Conservation (phyloP, 1,140 invertebrate species). For the Meloidogyne hapla region DNA sequence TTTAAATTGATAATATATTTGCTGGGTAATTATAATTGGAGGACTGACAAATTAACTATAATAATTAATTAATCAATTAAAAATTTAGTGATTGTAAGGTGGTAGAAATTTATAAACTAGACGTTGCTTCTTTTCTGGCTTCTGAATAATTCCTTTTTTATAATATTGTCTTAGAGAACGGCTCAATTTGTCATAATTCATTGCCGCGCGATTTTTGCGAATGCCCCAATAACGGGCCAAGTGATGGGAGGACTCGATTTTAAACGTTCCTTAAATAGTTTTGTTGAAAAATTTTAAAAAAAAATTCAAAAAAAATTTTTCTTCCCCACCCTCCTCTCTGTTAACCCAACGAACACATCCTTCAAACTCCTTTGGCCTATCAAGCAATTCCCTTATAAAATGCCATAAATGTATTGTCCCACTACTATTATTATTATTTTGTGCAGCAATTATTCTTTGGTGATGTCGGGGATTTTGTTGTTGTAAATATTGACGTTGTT, state of each 20-base stretch:
- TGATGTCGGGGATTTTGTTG: constrained; percentile 1
- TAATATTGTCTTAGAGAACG: constrained; percentile 97
- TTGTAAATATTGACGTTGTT: not conserved
- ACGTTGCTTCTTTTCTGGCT: constrained; percentile 92
- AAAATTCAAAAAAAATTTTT: no score
- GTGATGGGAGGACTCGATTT: constrained; percentile 94
- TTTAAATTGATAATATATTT: no score
- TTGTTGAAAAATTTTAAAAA: constrained; percentile 16
- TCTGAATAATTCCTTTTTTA: constrained; percentile 99
- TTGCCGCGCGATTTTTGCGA: constrained; percentile 92
- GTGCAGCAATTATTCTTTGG: not conserved
- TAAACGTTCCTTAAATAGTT: constrained; percentile 82
- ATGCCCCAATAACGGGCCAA: constrained; percentile 93
- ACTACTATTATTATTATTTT: constrained; percentile 31
- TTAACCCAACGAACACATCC: constrained; percentile 95
- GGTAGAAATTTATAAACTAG: constrained; percentile 83
- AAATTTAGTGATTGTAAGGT: constrained; percentile 54
- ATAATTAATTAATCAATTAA: not conserved
- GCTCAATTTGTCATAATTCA: constrained; percentile 99
- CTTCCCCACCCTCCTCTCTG: constrained; percentile 73
- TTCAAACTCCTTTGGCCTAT: constrained; percentile 79
- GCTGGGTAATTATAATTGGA: no score
- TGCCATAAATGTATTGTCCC: constrained; percentile 96
- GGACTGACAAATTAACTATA: no score
- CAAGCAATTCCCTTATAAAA: constrained; percentile 91